Percentiles rank a stretch among this genome's conserved stretches.
Evolutionary conservation across 2,888 invertebrate species (phyloP).

Genomic region (Cenopis cana): DNA sequence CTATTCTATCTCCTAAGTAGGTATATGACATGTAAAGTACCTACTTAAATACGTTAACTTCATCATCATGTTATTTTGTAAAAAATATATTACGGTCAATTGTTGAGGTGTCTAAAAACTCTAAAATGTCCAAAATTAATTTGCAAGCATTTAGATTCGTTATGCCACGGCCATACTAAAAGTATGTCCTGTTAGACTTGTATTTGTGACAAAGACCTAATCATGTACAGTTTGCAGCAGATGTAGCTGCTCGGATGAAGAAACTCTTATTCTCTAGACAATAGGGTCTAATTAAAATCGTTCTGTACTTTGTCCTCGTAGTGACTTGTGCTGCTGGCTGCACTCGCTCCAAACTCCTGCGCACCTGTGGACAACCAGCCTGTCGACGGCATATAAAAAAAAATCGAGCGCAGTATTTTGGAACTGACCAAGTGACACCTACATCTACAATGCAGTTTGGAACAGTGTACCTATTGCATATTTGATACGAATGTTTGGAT

Average conservation of each 20-base stretch:
- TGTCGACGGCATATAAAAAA: constrained; percentile 1
- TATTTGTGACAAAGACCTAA: constrained; percentile 20
- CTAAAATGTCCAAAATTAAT: constrained; percentile 45
- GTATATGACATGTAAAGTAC: constrained; percentile 40
- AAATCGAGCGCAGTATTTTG: constrained; percentile 1
- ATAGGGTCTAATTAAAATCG: background rate
- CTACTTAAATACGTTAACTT: constrained; percentile 35
- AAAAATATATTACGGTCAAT: constrained; percentile 53
- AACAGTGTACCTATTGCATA: constrained; percentile 40
- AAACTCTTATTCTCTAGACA: background rate
- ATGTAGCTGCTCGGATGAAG: background rate
- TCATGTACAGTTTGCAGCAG: constrained; percentile 5
- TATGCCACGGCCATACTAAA: constrained; percentile 21
- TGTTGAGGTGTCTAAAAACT: constrained; percentile 55
- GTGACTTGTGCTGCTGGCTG: constrained; percentile 13
- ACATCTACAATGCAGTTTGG: constrained; percentile 29
- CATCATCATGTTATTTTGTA: constrained; percentile 42
- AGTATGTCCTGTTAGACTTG: constrained; percentile 18
- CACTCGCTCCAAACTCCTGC: constrained; percentile 12
- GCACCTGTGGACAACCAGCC: constrained; percentile 15
- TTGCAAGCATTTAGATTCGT: constrained; percentile 36
- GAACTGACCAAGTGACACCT: constrained; percentile 21
- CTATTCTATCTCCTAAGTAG: constrained; percentile 43
- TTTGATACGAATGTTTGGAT: constrained; percentile 45
- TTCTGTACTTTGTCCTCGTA: background rate